Evolutionary conservation across 2,797 vertebrate species (phyloP).

Genomic region (Centropyge bicolor): DNA sequence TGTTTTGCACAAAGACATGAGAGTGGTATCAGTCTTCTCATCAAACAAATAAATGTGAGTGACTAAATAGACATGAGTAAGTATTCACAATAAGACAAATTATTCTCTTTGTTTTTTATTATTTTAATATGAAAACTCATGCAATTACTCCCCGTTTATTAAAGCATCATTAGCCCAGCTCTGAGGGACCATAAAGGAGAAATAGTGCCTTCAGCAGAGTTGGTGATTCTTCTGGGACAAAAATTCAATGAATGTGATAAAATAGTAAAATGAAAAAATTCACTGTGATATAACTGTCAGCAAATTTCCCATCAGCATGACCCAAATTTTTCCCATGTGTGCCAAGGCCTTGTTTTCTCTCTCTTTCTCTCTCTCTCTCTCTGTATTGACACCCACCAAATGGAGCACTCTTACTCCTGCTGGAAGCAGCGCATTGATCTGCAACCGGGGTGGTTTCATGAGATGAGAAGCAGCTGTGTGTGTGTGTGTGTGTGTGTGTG

Average conservation of each 20-base stretch:
- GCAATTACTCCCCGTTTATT: neutral
- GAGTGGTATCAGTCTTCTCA: neutral
- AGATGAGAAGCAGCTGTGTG: conserved; percentile 42
- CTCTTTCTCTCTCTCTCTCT: neutral
- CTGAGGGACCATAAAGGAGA: neutral
- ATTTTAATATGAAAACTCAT: neutral
- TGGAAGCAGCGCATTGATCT: conserved; percentile 67
- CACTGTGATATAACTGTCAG: neutral
- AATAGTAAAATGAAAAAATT: conserved; percentile 9
- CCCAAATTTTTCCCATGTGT: conserved; percentile 7
- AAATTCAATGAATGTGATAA: neutral
- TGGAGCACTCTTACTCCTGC: conserved; percentile 31
- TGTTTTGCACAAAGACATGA: neutral
- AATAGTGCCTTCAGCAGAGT: neutral
- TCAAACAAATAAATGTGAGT: neutral
- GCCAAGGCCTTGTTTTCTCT: neutral
- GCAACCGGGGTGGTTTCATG: conserved; percentile 56
- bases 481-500: conserved; percentile 32
- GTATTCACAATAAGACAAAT: neutral
- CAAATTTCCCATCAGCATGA: conserved; percentile 6
- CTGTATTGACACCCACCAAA: conserved; percentile 24
- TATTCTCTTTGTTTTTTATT: neutral
- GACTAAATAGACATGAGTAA: neutral
- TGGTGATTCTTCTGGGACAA: neutral
- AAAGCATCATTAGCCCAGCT: neutral